Conservation (phyloP, 2,113 vertebrate species). For the Pseudopodoces humilis region DNA sequence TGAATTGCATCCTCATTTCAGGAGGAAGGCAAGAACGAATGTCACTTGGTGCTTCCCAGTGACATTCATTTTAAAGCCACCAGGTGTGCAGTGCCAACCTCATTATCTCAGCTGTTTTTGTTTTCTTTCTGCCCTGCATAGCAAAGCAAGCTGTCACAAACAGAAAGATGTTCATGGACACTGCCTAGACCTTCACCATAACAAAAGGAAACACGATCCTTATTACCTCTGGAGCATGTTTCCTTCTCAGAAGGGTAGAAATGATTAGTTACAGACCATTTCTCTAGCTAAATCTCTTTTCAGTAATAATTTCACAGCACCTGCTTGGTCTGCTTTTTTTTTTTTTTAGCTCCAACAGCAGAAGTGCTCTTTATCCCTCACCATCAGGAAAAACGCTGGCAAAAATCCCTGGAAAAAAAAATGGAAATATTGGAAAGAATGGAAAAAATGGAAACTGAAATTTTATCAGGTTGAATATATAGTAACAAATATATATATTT, state of each 20-base stretch:
- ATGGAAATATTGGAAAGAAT: background rate
- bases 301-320: background rate
- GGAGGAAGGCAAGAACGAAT: background rate
- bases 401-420: background rate
- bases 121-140: background rate
- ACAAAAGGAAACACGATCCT: background rate
- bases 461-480: background rate
- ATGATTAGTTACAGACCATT: background rate
- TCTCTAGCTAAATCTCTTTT: background rate
- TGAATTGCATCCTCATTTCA: background rate
- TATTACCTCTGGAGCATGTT: background rate
- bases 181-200: background rate
- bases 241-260: background rate
- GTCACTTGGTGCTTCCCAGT: background rate
- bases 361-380: background rate
- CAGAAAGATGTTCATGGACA: background rate
- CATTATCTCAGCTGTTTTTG: background rate
- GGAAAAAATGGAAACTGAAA: background rate
- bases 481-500: background rate
- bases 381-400: background rate
- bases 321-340: background rate
- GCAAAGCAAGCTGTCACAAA: background rate
- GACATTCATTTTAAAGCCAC: slow-evolving; percentile 9
- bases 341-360: background rate
- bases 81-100: background rate